Evolutionary conservation across 2,113 vertebrate species (phyloP).

Genomic region (Tachuris rubrigastra): DNA sequence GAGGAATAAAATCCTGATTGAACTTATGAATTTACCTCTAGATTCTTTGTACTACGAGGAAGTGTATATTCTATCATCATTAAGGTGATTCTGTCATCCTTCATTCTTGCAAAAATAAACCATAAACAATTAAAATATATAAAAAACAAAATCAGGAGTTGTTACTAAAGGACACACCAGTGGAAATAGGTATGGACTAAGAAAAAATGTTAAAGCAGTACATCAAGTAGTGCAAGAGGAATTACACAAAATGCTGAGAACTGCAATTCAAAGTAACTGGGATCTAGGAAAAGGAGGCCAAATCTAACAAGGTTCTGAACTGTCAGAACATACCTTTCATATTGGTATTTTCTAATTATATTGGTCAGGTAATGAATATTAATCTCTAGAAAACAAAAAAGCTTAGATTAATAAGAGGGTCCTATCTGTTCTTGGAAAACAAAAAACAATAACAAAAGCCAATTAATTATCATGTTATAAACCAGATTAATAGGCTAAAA

Average conservation of each 20-base stretch:
- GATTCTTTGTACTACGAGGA: not conserved
- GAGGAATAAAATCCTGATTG: not conserved
- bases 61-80: not conserved
- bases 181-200: not conserved
- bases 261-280: not conserved
- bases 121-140: not conserved
- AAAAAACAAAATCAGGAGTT: not conserved
- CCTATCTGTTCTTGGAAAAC: not conserved
- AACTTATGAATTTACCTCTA: not conserved
- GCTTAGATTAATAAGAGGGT: not conserved
- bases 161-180: not conserved
- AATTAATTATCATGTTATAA: constrained; percentile 45
- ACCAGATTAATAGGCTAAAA: constrained; percentile 39
- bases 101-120: not conserved
- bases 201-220: not conserved
- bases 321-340: not conserved
- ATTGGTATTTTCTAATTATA: not conserved
- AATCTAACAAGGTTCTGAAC: not conserved
- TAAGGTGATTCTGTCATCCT: not conserved
- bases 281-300: not conserved
- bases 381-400: not conserved
- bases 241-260: not conserved
- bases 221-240: not conserved
- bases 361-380: not conserved
- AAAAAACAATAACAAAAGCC: constrained; percentile 18